Evolutionary conservation across 2,113 vertebrate genomes (phyloP).

Genomic region (Channa maculata): DNA sequence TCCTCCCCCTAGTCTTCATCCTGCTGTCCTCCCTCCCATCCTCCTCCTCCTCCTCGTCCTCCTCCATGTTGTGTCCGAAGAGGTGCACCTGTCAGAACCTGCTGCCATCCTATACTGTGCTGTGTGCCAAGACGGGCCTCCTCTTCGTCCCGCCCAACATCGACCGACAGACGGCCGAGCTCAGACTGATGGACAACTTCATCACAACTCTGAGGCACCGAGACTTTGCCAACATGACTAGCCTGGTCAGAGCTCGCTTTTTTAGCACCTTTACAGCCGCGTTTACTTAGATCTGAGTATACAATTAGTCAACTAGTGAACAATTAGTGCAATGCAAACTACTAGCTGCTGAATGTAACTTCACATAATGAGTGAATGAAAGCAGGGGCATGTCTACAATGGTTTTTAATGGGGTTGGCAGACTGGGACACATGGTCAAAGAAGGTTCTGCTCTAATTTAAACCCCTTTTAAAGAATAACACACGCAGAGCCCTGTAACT

Average conservation of each 20-base stretch:
- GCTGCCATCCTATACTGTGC: conserved; percentile 86
- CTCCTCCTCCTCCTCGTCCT: conserved; percentile 61
- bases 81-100: conserved; percentile 89
- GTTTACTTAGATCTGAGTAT: neutral
- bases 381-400: no score
- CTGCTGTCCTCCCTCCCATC: conserved; percentile 58
- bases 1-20: conserved; percentile 38
- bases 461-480: no score
- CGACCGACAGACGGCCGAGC: conserved; percentile 87
- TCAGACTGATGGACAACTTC: conserved; percentile 89
- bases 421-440: no score
- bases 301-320: no score
- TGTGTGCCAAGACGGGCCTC: conserved; percentile 88
- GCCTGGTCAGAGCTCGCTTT: conserved; percentile 68
- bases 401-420: no score
- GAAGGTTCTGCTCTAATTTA: no score
- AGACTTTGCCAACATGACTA: conserved; percentile 89
- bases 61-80: conserved; percentile 86
- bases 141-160: conserved; percentile 87
- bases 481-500: no score
- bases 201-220: conserved; percentile 86
- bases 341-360: no score
- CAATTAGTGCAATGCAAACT: no score
- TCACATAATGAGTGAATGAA: no score
- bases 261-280: neutral